A percentile compares a stretch with the other conserved stretches of the same genome.
phyloP scores from a whole-genome alignment of 2,888 invertebrate genomes.

The Tinea trinotella region DNA sequence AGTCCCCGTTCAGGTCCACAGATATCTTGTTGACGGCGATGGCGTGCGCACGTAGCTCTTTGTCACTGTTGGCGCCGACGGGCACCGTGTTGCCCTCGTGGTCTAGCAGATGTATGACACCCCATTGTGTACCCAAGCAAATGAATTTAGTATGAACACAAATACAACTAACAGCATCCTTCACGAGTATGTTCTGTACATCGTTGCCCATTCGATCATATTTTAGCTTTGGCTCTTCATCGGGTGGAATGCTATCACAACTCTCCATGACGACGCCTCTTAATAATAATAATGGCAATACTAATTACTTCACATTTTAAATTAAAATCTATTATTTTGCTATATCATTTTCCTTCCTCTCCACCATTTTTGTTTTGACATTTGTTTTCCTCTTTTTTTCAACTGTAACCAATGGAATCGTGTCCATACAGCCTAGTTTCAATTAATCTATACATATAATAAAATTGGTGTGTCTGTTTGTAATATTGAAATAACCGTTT shows the following conservation, averaged over 20 bases:
- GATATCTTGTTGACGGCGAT: slow-evolving; percentile 96
- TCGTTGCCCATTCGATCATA: slow-evolving; percentile 92
- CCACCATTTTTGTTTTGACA: neutral
- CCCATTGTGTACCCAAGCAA: slow-evolving; percentile 94
- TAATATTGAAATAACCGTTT: no score
- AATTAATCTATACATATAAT: no score
- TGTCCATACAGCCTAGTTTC: no score
- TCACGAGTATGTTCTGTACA: slow-evolving; percentile 85
- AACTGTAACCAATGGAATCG: no score
- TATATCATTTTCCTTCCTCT: neutral
- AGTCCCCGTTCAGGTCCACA: slow-evolving; percentile 94
- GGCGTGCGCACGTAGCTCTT: slow-evolving; percentile 83
- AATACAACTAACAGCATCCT: slow-evolving; percentile 89
- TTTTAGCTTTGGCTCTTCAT: slow-evolving; percentile 89
- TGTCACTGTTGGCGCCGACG: slow-evolving; percentile 74
- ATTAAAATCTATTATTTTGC: neutral
- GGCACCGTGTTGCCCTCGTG: slow-evolving; percentile 88
- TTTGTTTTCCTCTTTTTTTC: neutral
- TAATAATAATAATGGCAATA: no score
- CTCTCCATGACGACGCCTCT: no score
- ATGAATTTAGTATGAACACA: slow-evolving; percentile 96
- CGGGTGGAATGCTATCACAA: slow-evolving; percentile 56
- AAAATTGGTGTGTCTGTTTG: no score
- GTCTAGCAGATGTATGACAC: slow-evolving; percentile 90
- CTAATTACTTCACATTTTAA: neutral